phyloP scores from a whole-genome alignment of 2,888 invertebrate genomes.

The Nephrotoma appendiculata region DNA sequence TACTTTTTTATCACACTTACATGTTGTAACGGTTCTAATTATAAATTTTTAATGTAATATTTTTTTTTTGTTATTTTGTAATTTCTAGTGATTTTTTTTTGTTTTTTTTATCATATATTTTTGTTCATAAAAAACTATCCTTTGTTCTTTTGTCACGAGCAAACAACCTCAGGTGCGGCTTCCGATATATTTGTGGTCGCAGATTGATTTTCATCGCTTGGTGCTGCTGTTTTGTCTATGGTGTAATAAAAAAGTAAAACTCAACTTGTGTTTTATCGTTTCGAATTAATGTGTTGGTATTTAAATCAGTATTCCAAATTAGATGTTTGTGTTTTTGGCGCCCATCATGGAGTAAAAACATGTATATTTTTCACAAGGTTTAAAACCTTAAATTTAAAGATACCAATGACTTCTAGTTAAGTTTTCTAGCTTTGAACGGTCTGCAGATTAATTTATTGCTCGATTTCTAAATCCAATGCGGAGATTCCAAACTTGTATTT shows the following conservation, averaged over 20 bases:
- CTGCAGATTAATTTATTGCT: too few species aligned
- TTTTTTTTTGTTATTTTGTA: not conserved
- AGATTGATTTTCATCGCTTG: slow-evolving; percentile 3
- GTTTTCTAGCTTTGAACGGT: too few species aligned
- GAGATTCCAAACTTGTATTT: too few species aligned
- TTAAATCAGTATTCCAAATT: not conserved
- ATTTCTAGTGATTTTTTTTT: not conserved
- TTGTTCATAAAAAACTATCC: slow-evolving; percentile 17
- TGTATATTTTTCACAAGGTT: too few species aligned
- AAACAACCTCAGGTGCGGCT: slow-evolving; percentile 25
- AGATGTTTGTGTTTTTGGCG: not conserved
- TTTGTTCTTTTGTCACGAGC: slow-evolving; percentile 25
- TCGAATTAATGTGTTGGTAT: not conserved
- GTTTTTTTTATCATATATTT: not conserved
- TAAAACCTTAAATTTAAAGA: too few species aligned
- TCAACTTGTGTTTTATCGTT: not conserved
- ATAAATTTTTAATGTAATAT: not conserved
- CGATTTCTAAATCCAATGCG: too few species aligned
- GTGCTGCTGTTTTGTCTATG: not conserved
- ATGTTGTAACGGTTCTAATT: not conserved
- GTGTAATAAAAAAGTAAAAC: not conserved
- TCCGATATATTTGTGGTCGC: slow-evolving; percentile 13
- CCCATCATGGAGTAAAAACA: too few species aligned
- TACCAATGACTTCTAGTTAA: too few species aligned
- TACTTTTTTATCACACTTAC: not conserved